phyloP scores from a whole-genome alignment of 2,888 invertebrate genomes.

The Cheilosia scutellata region DNA sequence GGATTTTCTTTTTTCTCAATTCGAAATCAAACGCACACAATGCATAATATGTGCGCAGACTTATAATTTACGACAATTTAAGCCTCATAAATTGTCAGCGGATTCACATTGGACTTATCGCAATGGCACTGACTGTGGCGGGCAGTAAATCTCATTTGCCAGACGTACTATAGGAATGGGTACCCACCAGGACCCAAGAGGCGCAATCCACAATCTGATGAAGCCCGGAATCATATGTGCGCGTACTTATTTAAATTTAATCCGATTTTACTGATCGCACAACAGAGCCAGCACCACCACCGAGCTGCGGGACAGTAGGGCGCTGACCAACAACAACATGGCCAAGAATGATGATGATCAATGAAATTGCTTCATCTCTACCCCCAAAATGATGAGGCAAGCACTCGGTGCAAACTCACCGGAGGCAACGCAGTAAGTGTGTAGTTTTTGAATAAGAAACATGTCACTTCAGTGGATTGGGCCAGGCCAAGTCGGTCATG shows the following conservation, averaged over 20 bases:
- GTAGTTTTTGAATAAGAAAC: slow-evolving; percentile 72
- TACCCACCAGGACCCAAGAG: slow-evolving; percentile 35
- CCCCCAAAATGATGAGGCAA: slow-evolving; percentile 49
- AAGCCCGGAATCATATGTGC: slow-evolving; percentile 70
- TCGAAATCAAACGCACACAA: slow-evolving; percentile 35
- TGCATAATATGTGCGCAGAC: slow-evolving; percentile 28
- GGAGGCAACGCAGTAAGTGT: slow-evolving; percentile 72
- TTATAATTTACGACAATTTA: slow-evolving; percentile 75
- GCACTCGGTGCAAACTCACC: slow-evolving; percentile 12
- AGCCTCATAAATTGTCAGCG: slow-evolving; percentile 74
- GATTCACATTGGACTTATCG: slow-evolving; percentile 69
- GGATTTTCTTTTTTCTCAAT: slow-evolving; percentile 5
- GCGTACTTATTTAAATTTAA: slow-evolving; percentile 75
- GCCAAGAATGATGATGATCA: slow-evolving; percentile 69
- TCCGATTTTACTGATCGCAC: slow-evolving; percentile 74
- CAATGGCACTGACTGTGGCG: slow-evolving; percentile 63
- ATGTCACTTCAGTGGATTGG: slow-evolving; percentile 73
- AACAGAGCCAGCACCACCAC: slow-evolving; percentile 54
- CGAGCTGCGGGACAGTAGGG: slow-evolving; percentile 65
- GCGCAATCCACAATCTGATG: slow-evolving; percentile 70
- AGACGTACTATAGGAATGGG: slow-evolving; percentile 6
- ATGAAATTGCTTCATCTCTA: slow-evolving; percentile 75
- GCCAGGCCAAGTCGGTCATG: slow-evolving; percentile 68
- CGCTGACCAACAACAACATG: slow-evolving; percentile 50
- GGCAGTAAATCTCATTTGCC: slow-evolving; percentile 69